Evolutionary conservation across 2,797 vertebrate species (phyloP).

Genomic region (Rhynchotus rufescens): DNA sequence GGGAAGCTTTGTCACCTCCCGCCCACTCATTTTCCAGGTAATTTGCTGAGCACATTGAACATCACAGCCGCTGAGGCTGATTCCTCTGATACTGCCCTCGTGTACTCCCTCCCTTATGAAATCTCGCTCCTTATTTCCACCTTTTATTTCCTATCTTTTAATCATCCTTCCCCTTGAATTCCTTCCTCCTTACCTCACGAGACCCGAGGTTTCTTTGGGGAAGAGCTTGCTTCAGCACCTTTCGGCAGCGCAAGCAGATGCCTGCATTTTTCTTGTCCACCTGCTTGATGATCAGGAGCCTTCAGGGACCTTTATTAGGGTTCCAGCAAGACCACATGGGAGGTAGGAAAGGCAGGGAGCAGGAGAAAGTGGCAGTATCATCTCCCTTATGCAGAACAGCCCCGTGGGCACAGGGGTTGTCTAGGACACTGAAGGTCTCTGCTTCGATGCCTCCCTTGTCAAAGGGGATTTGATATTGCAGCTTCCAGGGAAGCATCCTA

Average conservation of each 20-base stretch:
- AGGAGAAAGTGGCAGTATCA: not conserved
- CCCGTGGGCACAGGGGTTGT: not conserved
- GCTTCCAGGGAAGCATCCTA: not conserved
- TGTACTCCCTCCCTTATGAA: not conserved
- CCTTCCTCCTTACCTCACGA: not conserved
- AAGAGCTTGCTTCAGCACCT: not conserved
- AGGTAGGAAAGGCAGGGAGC: not conserved
- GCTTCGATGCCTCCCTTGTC: not conserved
- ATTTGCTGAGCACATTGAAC: not conserved
- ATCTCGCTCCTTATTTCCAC: not conserved
- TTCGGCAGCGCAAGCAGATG: not conserved
- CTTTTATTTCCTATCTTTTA: not conserved
- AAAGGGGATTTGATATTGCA: not conserved
- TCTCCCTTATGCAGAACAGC: not conserved
- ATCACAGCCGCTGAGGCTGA: not conserved
- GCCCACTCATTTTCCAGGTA: not conserved
- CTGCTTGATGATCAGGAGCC: not conserved
- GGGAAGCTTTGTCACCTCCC: not conserved
- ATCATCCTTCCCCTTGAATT: not conserved
- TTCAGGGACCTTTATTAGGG: not conserved
- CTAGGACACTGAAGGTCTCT: not conserved
- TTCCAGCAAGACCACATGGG: not conserved
- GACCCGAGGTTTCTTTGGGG: not conserved
- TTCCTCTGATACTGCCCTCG: not conserved
- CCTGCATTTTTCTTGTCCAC: not conserved